phyloP scores from a whole-genome alignment of 2,888 invertebrate species.

The Cataglyphis rosenhaueri region DNA sequence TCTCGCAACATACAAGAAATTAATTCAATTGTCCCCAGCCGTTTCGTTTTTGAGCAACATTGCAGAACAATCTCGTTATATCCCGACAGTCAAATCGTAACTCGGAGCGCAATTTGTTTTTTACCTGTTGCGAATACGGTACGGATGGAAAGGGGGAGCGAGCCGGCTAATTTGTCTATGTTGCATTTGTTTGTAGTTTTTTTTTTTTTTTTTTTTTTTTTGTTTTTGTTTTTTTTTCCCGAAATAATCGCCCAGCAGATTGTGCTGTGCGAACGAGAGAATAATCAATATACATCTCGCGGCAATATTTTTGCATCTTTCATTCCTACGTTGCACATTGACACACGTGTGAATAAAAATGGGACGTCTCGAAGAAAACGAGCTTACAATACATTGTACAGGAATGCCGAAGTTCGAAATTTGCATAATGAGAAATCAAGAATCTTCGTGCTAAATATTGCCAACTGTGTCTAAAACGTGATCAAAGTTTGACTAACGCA shows the following conservation, averaged over 20 bases:
- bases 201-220: constrained; percentile 11
- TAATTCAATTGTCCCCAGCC: constrained; percentile 33
- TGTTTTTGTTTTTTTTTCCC: constrained; percentile 10
- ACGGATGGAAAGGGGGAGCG: neutral
- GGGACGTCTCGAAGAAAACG: neutral
- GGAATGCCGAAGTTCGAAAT: neutral
- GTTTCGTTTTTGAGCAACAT: constrained; percentile 44
- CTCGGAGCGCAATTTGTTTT: constrained; percentile 33
- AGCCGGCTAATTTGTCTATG: constrained; percentile 42
- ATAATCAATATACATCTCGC: constrained; percentile 27
- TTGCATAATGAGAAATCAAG: neutral
- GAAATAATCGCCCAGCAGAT: constrained; percentile 32
- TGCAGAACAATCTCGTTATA: constrained; percentile 41
- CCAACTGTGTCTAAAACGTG: neutral
- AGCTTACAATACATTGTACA: neutral
- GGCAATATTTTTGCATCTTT: neutral
- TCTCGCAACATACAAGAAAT: constrained; percentile 23
- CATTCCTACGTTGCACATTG: neutral
- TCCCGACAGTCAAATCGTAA: constrained; percentile 27
- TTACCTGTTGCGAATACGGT: constrained; percentile 43
- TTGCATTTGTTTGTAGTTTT: constrained; percentile 16
- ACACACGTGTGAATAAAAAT: neutral
- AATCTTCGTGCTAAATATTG: neutral
- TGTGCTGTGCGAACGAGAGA: constrained; percentile 8
- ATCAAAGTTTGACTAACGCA: neutral